phyloP scores from a whole-genome alignment of 2,113 vertebrate genomes.

The Tenrec ecaudatus region DNA sequence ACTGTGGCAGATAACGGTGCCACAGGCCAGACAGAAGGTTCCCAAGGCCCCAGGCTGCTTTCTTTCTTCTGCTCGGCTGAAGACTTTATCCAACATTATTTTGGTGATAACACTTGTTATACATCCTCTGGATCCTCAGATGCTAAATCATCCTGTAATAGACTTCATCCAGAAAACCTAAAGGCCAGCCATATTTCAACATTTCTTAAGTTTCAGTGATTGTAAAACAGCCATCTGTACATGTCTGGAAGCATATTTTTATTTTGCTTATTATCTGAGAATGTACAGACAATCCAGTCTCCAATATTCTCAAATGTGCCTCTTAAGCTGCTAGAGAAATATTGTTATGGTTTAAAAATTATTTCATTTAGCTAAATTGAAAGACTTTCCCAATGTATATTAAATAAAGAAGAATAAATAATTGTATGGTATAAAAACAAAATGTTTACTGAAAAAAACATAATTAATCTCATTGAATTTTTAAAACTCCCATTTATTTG shows the following conservation, averaged over 20 bases:
- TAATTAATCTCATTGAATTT: not conserved
- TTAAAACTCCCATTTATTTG: not conserved
- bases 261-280: conserved; percentile 81
- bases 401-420: conserved; percentile 7
- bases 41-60: conserved; percentile 81
- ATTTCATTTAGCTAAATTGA: conserved; percentile 30
- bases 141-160: conserved; percentile 76
- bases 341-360: conserved; percentile 24
- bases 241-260: conserved; percentile 83
- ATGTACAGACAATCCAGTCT: conserved; percentile 73
- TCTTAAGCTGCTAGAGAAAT: conserved; percentile 39
- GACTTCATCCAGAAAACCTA: conserved; percentile 80
- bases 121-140: conserved; percentile 79
- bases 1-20: conserved; percentile 70
- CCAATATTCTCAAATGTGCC: conserved; percentile 38
- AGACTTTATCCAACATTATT: conserved; percentile 77
- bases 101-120: conserved; percentile 84
- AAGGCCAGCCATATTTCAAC: conserved; percentile 82
- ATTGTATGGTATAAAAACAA: not conserved
- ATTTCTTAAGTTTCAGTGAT: conserved; percentile 78
- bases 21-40: conserved; percentile 81
- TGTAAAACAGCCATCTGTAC: conserved; percentile 83
- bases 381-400: not conserved
- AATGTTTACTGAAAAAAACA: conserved; percentile 20
- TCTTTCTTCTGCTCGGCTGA: conserved; percentile 72